Evolutionary conservation across 2,888 invertebrate genomes (phyloP).

Genomic region (Stenurella melanura): DNA sequence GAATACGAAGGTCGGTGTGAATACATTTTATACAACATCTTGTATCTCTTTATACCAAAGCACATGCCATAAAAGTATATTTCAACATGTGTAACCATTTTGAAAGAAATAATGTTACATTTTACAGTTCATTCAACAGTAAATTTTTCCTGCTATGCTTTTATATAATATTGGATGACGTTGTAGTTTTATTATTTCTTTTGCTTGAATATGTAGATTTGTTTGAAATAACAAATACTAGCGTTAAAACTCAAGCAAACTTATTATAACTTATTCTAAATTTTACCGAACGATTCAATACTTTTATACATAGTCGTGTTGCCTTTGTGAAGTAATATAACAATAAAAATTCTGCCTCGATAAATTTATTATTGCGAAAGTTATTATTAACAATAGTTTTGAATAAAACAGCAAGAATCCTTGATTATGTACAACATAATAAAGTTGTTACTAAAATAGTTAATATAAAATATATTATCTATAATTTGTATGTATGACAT

Average conservation of each 20-base stretch:
- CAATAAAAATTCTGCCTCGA: too few relatives aligned
- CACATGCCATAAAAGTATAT: not conserved
- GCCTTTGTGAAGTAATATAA: too few relatives aligned
- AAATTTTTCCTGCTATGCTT: not conserved
- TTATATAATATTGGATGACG: not conserved
- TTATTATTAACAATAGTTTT: too few relatives aligned
- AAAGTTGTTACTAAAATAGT: too few relatives aligned
- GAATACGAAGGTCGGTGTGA: not conserved
- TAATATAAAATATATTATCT: too few relatives aligned
- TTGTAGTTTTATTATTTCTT: conserved; percentile 2
- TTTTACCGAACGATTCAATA: not conserved
- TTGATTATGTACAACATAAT: too few relatives aligned
- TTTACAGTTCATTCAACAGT: conserved; percentile 7
- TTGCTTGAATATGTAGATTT: not conserved
- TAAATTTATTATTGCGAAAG: too few relatives aligned
- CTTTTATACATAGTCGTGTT: too few relatives aligned
- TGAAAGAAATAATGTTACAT: not conserved
- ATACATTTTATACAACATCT: conserved; percentile 2
- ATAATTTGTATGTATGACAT: too few relatives aligned
- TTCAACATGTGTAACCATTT: conserved; percentile 5
- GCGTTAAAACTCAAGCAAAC: not conserved
- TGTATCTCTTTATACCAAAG: not conserved
- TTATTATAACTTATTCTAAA: not conserved
- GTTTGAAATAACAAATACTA: not conserved
- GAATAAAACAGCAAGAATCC: too few relatives aligned